Percentiles rank a stretch among this genome's conserved stretches.
Conservation (phyloP, 2,888 invertebrate species). For the Scaptomyza cyrtandrae region DNA sequence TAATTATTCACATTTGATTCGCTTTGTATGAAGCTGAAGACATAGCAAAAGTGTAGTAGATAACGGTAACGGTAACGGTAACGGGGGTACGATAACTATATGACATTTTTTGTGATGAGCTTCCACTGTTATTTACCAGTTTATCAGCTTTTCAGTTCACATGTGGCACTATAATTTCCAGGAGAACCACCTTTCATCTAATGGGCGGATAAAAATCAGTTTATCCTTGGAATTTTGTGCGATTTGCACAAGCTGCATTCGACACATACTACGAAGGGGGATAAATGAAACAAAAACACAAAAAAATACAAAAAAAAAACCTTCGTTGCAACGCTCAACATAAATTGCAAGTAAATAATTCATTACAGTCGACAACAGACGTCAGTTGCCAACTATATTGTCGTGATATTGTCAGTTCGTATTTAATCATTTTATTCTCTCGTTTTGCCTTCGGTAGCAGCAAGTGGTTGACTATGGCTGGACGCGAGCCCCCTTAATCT, state of each 20-base stretch:
- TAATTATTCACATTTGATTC: conserved; percentile 25
- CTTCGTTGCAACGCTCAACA: conserved; percentile 9
- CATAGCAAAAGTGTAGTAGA: no score
- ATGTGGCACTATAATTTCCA: conserved; percentile 6
- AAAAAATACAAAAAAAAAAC: no score
- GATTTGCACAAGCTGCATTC: conserved; percentile 51
- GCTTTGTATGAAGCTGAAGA: conserved; percentile 4
- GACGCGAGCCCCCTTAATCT: no score
- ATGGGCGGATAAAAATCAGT: neutral
- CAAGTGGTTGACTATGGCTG: no score
- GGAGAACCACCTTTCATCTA: neutral
- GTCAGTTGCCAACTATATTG: no score
- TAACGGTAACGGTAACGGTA: no score
- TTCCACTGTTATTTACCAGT: conserved; percentile 27
- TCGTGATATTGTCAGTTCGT: no score
- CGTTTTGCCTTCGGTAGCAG: no score
- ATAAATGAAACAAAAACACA: neutral
- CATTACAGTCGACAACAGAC: neutral
- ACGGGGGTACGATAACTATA: neutral
- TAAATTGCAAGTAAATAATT: neutral
- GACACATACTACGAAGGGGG: conserved; percentile 39
- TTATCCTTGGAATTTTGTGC: conserved; percentile 39
- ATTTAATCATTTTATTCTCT: no score
- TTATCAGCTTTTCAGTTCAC: conserved; percentile 12
- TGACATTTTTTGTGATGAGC: conserved; percentile 38